Percentiles rank a stretch among this genome's conserved stretches.
Conservation (phyloP, 1,140 invertebrate species). For the Drosophila sp. region DNA sequence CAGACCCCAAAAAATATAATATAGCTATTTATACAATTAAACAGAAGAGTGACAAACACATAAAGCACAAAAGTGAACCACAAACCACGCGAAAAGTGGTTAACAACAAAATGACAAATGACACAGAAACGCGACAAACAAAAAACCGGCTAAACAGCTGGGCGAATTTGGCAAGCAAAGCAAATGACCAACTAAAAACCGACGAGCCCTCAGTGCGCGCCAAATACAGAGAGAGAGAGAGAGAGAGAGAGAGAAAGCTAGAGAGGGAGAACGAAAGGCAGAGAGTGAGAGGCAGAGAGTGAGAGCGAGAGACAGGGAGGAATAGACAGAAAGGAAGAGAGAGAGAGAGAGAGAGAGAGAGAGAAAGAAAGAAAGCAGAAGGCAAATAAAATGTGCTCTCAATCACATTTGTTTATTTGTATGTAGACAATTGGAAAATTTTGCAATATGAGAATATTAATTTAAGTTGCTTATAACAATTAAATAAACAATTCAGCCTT, state of each 20-base stretch:
- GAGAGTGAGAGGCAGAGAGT: too few species aligned
- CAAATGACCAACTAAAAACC: slow-evolving; percentile 48
- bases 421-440: too few species aligned
- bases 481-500: too few species aligned
- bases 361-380: too few species aligned
- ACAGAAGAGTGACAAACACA: slow-evolving; percentile 4
- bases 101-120: slow-evolving; percentile 41
- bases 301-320: too few species aligned
- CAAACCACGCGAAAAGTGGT: slow-evolving; percentile 43
- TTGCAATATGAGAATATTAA: too few species aligned
- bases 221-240: slow-evolving; percentile 18
- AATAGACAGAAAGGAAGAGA: too few species aligned
- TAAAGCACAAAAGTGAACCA: slow-evolving; percentile 11
- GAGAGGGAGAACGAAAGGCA: too few species aligned
- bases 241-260: neutral
- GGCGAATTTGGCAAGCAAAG: slow-evolving; percentile 45
- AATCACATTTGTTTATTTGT: too few species aligned
- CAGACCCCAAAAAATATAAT: slow-evolving; percentile 41
- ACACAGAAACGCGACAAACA: slow-evolving; percentile 33
- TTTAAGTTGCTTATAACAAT: too few species aligned
- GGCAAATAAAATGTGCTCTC: too few species aligned
- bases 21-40: slow-evolving; percentile 49
- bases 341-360: too few species aligned
- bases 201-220: slow-evolving; percentile 44
- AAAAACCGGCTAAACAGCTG: slow-evolving; percentile 65